Evolutionary conservation across 1,140 invertebrate species (phyloP), one percentile per base, ranked within the genome.

Genomic region (Druon quercuslanigerum): DNA sequence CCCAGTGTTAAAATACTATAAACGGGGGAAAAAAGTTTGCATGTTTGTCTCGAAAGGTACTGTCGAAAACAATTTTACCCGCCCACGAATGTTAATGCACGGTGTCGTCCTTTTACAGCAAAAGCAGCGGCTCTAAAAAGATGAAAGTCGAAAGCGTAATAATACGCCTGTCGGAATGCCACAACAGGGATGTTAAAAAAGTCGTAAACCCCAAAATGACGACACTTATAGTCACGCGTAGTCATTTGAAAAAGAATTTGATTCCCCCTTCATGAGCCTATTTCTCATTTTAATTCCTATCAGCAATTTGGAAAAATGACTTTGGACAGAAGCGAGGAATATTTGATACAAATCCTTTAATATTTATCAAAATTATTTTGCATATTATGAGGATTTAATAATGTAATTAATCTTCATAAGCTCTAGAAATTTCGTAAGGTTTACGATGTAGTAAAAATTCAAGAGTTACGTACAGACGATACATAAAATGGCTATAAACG

Each of bases 381-480:
- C 7, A 66, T 33, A 66, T 66, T 33, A 33, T 66, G 57, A 3
- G 57, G 33, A 16, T 66, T 66, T 33, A 66, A 66, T 66, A 66
- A 40, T 66, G 25, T 66, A 66, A 66, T 66, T 33, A 66, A 33
- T 66, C 57, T 66, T 66, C 33, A 14, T 40, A 25, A 66, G 57
- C 57, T 66, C 33, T 40, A 16, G 33, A 66, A 66, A 66, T 66
- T 25, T 25, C 57, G 13, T 16, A 25, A 20, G 33, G 57, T 66
- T 66, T 66, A 66, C 25, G 57, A 33, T 33, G 57, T 33, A 66
- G 25, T 66, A 33, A 66, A 66, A 66, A 66, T 66, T 66, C 25
- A 66, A 66, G 57, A 66, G 25, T 66, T 66, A 66, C 40, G 25
- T 40, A 66, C 57, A 66, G 57, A 66, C 57, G 25, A 66, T 66